Percentiles rank a stretch among this genome's conserved stretches.
Evolutionary conservation across 2,797 vertebrate genomes (phyloP).

Genomic region (Chrosomus eos): DNA sequence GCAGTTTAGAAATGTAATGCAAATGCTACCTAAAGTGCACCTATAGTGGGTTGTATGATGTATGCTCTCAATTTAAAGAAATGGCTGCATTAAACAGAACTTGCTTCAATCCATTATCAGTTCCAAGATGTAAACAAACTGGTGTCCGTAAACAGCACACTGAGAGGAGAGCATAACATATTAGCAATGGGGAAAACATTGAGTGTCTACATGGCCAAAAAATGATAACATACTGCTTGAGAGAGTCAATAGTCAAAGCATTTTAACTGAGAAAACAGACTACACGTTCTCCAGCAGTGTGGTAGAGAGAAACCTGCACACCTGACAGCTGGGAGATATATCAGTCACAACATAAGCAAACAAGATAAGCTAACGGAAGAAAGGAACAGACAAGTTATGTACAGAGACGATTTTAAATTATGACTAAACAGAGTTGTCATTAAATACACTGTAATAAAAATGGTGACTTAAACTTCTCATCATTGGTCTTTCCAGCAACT

Average conservation of each 20-base stretch:
- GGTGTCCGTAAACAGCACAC: constrained; percentile 4
- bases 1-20: constrained; percentile 36
- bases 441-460: background rate
- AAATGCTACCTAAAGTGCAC: background rate
- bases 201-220: background rate
- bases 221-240: constrained; percentile 31
- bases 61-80: background rate
- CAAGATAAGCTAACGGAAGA: background rate
- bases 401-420: background rate
- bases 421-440: background rate
- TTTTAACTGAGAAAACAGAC: constrained; percentile 29
- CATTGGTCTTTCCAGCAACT: background rate
- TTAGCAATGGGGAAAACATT: constrained; percentile 25
- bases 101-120: constrained; percentile 4
- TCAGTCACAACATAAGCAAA: constrained; percentile 10
- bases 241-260: constrained; percentile 36
- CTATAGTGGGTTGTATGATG: background rate
- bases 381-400: background rate
- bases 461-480: background rate
- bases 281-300: constrained; percentile 27
- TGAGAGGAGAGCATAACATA: constrained; percentile 12
- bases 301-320: constrained; percentile 30
- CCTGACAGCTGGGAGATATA: constrained; percentile 39
- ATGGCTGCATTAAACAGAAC: background rate
- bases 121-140: constrained; percentile 20